Base-by-base conservation (phyloP, 1,140 invertebrate genomes). In the Macrobrachium rosenbergii region DNA sequence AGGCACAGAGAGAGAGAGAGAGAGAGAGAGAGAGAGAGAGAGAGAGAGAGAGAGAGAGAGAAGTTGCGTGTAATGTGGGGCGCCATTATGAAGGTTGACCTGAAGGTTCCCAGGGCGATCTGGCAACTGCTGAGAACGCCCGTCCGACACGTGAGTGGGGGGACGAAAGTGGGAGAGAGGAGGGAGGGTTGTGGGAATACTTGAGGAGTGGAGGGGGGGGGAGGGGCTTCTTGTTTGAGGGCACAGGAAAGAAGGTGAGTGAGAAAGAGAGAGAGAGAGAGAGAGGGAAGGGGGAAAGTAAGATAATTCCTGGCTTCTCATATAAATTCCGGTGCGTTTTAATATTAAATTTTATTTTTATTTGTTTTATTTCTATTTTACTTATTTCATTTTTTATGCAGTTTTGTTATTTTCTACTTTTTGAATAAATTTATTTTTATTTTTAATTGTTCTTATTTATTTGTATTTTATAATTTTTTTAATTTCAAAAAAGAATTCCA, bases 91-190 rank as follows among this genome's bases (percentile, higher is more conserved):
- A 23, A 37, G 62, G 43, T 82, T 60, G 63, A 60, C 80, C 80
- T 45, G 45, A 63, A 59, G 80, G 80, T 72, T 72, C 59, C 59
- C 23, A 82, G 80, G 80, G 80, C 67, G 64, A 43, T 8, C 64
- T 19, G 80, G 80, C 80, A 72, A 52, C 62, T 63, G 80, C 80
- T 82, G 80, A 58, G 80, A 82, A 67, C 80, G 62, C 62, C 80
- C 64, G 80, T 82, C 80, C 14, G 80, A 82, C 80, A 82, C 80
- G 80, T 82, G 80, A 82, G 80, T 72, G 52, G n/a, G 63, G 19
- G 80, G 64, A 52, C 19, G 63, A 17, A 23, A 37, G 77, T 12
- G 14, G 77, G 19, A n/a, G n/a, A n/a, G n/a, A n/a, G 60, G 77
- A 52, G 58, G 52, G 59, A 58, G 19, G 12, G 76, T 5, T 45